Evolutionary conservation across 2,113 vertebrate species (phyloP).

Genomic region (Butastur rufipennis): DNA sequence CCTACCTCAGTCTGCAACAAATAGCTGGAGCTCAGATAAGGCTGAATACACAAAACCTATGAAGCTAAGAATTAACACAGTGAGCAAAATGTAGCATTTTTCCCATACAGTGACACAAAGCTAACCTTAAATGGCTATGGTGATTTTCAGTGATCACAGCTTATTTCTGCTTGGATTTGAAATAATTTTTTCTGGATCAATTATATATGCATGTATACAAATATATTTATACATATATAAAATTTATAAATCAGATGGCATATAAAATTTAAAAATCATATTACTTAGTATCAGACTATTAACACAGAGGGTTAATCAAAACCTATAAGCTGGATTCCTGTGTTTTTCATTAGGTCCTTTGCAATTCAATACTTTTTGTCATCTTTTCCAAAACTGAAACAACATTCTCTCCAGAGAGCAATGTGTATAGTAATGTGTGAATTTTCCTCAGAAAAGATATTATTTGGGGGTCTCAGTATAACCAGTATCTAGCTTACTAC

Average conservation of each 20-base stretch:
- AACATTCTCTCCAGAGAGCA: background rate
- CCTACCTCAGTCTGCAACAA: background rate
- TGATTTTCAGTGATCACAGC: background rate
- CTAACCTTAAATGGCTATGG: background rate
- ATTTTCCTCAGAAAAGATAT: background rate
- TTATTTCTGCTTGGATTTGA: background rate
- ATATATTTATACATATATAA: background rate
- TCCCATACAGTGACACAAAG: background rate
- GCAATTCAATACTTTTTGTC: background rate
- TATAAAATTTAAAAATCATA: background rate
- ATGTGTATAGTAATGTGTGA: background rate
- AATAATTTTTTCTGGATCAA: background rate
- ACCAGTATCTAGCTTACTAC: background rate
- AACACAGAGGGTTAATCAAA: background rate
- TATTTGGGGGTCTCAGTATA: background rate
- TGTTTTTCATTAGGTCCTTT: background rate
- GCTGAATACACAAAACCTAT: background rate
- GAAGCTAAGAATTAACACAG: background rate
- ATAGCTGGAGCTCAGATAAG: background rate
- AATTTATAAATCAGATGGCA: background rate
- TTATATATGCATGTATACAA: background rate
- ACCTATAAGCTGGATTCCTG: background rate
- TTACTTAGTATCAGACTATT: background rate
- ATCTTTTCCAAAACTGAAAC: background rate
- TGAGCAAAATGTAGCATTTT: background rate